Conservation (phyloP, 2,797 vertebrate species). For the Notoglanidium macrostoma region DNA sequence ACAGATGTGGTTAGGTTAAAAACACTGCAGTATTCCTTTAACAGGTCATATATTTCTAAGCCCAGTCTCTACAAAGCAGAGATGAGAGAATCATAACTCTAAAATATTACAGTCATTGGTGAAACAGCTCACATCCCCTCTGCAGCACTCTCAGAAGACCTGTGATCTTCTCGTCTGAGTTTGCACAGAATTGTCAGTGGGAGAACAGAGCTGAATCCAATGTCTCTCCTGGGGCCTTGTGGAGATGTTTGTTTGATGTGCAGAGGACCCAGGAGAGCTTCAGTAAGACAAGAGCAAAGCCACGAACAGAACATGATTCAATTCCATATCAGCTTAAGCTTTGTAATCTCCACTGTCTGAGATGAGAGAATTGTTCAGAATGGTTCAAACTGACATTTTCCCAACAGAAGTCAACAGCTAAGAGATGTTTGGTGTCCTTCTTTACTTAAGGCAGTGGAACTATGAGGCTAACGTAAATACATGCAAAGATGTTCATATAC, state of each 20-base stretch:
- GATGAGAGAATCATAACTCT: background rate
- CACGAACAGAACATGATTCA: constrained; percentile 42
- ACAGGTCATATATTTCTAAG: background rate
- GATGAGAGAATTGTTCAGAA: background rate
- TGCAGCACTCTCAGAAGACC: background rate
- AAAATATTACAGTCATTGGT: constrained; percentile 7
- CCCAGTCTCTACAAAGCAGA: background rate
- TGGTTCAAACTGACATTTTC: background rate
- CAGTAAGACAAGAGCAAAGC: constrained; percentile 46
- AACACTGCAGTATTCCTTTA: constrained; percentile 13
- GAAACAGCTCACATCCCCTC: background rate
- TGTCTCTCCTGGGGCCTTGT: background rate
- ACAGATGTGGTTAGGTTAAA: background rate
- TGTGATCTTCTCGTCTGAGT: background rate
- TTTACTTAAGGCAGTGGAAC: background rate
- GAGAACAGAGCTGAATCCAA: constrained; percentile 9
- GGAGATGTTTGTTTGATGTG: constrained; percentile 5
- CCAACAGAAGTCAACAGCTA: background rate
- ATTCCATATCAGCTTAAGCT: constrained; percentile 43
- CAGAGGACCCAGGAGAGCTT: constrained; percentile 27
- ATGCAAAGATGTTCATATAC: background rate
- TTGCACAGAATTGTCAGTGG: background rate
- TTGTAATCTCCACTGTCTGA: background rate
- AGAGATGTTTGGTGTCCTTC: background rate
- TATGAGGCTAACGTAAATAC: background rate